Evolutionary conservation across 2,888 invertebrate species (phyloP).

Genomic region (Phymatocera aterrima): DNA sequence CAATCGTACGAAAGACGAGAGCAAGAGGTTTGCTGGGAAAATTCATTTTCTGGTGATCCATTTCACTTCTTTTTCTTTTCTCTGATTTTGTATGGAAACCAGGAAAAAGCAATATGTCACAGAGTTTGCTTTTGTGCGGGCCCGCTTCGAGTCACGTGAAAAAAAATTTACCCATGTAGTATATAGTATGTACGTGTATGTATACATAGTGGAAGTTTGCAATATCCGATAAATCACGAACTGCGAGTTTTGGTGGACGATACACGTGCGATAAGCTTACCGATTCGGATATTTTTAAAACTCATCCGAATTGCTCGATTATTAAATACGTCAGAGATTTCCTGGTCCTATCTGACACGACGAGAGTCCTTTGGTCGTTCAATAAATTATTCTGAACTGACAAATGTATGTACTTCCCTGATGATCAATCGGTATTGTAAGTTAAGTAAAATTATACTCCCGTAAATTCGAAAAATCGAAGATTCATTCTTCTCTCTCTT

Average conservation of each 20-base stretch:
- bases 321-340: background rate
- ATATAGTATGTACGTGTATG: too few species aligned
- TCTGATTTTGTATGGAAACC: too few species aligned
- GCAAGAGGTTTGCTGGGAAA: too few species aligned
- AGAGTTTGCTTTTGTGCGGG: too few species aligned
- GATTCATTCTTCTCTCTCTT: background rate
- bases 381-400: background rate
- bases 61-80: too few species aligned
- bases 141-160: background rate
- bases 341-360: background rate
- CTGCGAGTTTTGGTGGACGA: background rate
- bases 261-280: background rate
- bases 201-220: background rate
- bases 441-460: background rate
- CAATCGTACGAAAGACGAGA: too few species aligned
- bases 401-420: background rate
- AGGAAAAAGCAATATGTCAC: background rate
- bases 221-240: background rate
- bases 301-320: background rate
- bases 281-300: slow-evolving; percentile 2
- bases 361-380: background rate
- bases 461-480: background rate
- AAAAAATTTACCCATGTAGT: too few species aligned
- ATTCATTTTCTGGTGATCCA: too few species aligned
- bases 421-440: background rate